Evolutionary conservation across 2,797 vertebrate species (phyloP), one percentile per base, ranked within the genome.

Genomic region (Brachymystax lenok): DNA sequence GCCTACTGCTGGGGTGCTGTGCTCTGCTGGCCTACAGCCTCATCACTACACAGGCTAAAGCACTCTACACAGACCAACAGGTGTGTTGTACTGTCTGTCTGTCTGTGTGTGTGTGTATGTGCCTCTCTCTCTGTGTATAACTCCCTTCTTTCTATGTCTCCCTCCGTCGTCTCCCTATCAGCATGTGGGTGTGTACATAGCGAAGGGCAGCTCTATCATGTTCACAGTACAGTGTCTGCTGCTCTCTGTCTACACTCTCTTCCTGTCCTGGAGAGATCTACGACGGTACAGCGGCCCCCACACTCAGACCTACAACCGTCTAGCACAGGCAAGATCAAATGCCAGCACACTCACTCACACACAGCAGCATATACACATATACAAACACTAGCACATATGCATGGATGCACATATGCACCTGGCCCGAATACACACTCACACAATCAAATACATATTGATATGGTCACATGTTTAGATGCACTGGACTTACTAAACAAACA

Each of bases 191-290:
- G 90, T 89, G 1, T 74, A 87, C 24, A 79, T 94, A 66, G 90
- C 89, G 0, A 92, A 88, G 68, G 91, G 85, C 14, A 90, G 85
- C 82, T 85, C 89, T 74, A 82, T 93, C 27, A 27, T 82, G 0
- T 93, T 94, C 74, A 72, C 81, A 17, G 68, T 87, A 56, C 5
- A 79, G 82, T 94, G 92, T 80, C 80, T 91, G 17, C 72, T 93
- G 79, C 88, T 89, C 0, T 91, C 94, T 1, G 2, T 89, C 56
- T 94, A 91, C 86, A 84, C 86, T 0, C 73, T 93, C 19, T 92
- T 95, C 74, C 83, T 95, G 70, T 90, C 90, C 76, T 94, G 94
- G 91, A 93, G 89, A 83, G 28, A 93, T 79, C 86, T 94, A 5
- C 84, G 61, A 0, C 89, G 84, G 80, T 94, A 94, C 83, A 88